A percentile compares a stretch with the other conserved stretches of the same genome.
These are phyloP conservation scores for Columba janthina DNA, from an alignment of 2,113 vertebrate species.

Conservation along the genomic window DNA sequence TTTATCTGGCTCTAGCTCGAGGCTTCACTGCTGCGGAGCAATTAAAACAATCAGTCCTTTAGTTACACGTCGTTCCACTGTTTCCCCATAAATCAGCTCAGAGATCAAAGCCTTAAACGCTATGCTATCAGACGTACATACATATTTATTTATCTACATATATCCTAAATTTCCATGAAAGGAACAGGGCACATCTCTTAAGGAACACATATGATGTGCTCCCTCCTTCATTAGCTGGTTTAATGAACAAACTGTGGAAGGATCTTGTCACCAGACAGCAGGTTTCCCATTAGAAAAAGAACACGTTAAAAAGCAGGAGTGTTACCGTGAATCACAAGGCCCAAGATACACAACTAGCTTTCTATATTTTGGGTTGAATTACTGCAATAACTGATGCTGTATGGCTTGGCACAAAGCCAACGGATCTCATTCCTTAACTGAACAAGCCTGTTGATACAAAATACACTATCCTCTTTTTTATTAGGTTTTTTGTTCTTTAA, in stretches of 20 bases:
- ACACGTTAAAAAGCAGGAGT: background rate
- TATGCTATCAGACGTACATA: background rate
- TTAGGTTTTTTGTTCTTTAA: background rate
- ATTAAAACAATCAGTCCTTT: background rate
- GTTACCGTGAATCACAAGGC: background rate
- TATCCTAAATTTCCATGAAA: background rate
- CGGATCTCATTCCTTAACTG: background rate
- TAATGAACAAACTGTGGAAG: background rate
- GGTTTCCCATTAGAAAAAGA: background rate
- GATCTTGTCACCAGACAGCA: background rate
- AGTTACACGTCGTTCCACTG: background rate
- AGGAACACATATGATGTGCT: rapidly evolving
- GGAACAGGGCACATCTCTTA: background rate
- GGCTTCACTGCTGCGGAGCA: background rate
- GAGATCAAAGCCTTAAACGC: background rate
- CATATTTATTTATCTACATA: background rate
- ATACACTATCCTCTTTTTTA: background rate
- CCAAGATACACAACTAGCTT: background rate
- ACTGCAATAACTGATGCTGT: background rate
- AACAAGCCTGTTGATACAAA: background rate
- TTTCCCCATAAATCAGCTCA: background rate
- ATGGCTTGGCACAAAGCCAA: background rate
- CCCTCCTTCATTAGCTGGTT: background rate
- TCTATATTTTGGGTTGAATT: background rate
- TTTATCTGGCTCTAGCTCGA: background rate